Conservation (phyloP, 2,797 vertebrate species). For the Sebastes baramenuke region DNA sequence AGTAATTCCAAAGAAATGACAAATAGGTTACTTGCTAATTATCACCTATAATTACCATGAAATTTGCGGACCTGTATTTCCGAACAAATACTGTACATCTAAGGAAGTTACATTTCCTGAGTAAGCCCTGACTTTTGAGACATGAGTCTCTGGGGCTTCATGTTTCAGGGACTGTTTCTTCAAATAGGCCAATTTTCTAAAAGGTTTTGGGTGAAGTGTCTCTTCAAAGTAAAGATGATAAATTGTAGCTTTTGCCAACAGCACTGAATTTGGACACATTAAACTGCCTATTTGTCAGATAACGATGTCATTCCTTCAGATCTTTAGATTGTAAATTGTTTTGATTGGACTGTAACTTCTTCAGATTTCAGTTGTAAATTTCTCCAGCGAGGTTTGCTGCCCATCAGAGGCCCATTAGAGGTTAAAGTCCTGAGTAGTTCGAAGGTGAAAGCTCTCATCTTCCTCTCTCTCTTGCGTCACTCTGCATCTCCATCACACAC, state of each 20-base stretch:
- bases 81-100: neutral
- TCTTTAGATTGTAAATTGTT: neutral
- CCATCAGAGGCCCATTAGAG: neutral
- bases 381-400: neutral
- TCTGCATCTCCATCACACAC: conserved; percentile 2
- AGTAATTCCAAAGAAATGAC: too few relatives aligned
- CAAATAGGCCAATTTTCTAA: neutral
- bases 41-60: too few relatives aligned
- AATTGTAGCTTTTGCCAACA: neutral
- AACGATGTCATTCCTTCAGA: neutral
- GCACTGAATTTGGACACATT: neutral
- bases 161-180: neutral
- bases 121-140: neutral
- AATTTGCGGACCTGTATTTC: too few relatives aligned
- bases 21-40: too few relatives aligned
- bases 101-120: neutral
- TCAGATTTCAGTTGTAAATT: neutral
- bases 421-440: neutral
- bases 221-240: neutral
- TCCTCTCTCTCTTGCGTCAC: neutral
- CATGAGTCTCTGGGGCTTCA: neutral
- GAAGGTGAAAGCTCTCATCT: neutral
- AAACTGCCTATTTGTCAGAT: neutral
- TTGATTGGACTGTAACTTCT: neutral
- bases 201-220: neutral